phyloP scores from a whole-genome alignment of 1,140 invertebrate species.

The Littorina saxatilis region DNA sequence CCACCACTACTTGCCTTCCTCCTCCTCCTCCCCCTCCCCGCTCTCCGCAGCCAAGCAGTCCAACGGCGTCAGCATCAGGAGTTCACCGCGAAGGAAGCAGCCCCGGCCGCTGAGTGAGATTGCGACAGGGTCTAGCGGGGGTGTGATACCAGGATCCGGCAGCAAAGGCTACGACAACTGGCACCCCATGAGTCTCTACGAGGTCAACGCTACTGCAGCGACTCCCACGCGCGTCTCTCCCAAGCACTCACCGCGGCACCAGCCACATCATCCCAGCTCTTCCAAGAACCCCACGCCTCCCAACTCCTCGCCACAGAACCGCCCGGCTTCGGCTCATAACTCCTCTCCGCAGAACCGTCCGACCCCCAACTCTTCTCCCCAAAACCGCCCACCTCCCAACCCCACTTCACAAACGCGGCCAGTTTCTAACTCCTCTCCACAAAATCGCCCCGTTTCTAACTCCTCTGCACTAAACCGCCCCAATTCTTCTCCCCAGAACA shows the following conservation, averaged over 20 bases:
- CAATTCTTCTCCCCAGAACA: too few species aligned
- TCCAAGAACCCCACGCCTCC: not conserved
- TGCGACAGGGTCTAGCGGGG: constrained; percentile 39
- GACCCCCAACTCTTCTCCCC: not conserved
- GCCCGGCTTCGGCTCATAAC: not conserved
- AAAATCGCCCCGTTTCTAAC: not conserved
- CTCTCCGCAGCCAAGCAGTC: constrained; percentile 22
- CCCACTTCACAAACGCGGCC: constrained; percentile 34
- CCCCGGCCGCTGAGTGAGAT: constrained; percentile 44
- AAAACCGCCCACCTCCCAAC: constrained; percentile 26
- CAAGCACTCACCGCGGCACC: not conserved
- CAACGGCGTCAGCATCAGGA: constrained; percentile 33
- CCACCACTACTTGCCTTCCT: constrained; percentile 40
- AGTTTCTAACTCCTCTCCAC: constrained; percentile 1
- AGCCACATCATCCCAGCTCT: not conserved
- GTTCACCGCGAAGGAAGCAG: constrained; percentile 37
- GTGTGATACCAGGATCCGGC: not conserved
- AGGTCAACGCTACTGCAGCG: not conserved
- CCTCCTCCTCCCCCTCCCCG: constrained; percentile 36
- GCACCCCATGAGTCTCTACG: not conserved
- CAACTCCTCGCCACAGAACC: not conserved
- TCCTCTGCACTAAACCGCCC: not conserved
- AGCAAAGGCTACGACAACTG: constrained; percentile 24
- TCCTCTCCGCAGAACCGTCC: not conserved
- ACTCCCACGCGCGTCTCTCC: not conserved